Conservation (phyloP, 2,113 vertebrate genomes). For the Recurvirostra avosetta region DNA sequence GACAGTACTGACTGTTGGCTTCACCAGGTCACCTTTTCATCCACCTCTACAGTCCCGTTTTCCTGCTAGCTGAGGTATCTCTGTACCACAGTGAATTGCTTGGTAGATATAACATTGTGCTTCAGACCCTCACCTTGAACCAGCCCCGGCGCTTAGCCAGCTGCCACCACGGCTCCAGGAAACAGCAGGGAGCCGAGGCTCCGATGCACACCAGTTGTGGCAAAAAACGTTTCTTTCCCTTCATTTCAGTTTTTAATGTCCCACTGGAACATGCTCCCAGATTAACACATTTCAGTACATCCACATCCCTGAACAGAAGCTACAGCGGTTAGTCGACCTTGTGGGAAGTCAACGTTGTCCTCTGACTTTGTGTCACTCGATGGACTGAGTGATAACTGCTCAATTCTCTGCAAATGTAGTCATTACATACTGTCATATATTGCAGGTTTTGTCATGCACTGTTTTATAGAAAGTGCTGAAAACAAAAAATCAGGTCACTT, state of each 20-base stretch:
- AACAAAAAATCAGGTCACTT: neutral
- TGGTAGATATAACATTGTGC: neutral
- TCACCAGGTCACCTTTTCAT: neutral
- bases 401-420: neutral
- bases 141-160: neutral
- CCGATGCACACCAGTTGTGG: neutral
- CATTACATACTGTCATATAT: neutral
- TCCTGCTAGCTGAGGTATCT: neutral
- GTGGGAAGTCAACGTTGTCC: rapidly evolving
- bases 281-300: neutral
- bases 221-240: neutral
- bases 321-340: neutral
- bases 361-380: neutral
- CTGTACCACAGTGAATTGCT: rapidly evolving
- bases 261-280: neutral
- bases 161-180: neutral
- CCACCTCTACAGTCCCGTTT: neutral
- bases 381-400: neutral
- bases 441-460: neutral
- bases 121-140: neutral
- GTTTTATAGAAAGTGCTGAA: neutral
- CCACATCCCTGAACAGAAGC: neutral
- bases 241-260: neutral
- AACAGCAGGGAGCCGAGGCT: neutral
- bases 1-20: neutral